Conservation (phyloP, 2,888 invertebrate genomes). For the Hedychridium roseum region DNA sequence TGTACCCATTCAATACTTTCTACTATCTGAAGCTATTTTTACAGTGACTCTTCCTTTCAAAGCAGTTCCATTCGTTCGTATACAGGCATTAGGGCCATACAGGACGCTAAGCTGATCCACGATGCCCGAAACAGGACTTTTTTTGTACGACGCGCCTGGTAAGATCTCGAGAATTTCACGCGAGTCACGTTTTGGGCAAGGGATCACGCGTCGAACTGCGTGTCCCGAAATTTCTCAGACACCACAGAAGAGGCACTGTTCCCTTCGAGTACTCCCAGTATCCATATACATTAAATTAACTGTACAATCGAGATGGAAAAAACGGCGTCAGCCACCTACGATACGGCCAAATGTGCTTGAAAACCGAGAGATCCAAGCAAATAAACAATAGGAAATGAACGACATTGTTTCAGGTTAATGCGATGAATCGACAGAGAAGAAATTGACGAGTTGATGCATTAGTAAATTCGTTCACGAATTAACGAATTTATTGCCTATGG, state of each 20-base stretch:
- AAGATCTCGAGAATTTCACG: constrained; percentile 51
- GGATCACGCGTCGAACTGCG: constrained; percentile 28
- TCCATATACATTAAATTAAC: neutral
- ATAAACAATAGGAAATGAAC: too few species aligned
- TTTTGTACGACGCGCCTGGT: constrained; percentile 27
- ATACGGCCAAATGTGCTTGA: too few species aligned
- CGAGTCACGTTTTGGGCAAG: constrained; percentile 47
- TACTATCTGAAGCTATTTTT: constrained; percentile 43
- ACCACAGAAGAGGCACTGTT: constrained; percentile 7
- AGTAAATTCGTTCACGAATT: too few species aligned
- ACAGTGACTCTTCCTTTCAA: constrained; percentile 41
- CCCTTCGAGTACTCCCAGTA: constrained; percentile 15
- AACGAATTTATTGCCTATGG: too few species aligned
- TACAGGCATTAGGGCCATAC: constrained; percentile 37
- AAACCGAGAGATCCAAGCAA: too few species aligned
- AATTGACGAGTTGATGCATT: too few species aligned
- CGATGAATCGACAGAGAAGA: too few species aligned
- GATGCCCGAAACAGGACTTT: constrained; percentile 46
- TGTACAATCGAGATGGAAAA: neutral
- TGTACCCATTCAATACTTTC: constrained; percentile 35
- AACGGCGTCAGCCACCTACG: too few species aligned
- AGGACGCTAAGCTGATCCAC: constrained; percentile 44
- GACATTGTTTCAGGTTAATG: too few species aligned
- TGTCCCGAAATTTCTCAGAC: constrained; percentile 32
- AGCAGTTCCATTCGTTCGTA: constrained; percentile 32